Conservation (phyloP, 2,888 invertebrate genomes). For the Epinotia ramella region DNA sequence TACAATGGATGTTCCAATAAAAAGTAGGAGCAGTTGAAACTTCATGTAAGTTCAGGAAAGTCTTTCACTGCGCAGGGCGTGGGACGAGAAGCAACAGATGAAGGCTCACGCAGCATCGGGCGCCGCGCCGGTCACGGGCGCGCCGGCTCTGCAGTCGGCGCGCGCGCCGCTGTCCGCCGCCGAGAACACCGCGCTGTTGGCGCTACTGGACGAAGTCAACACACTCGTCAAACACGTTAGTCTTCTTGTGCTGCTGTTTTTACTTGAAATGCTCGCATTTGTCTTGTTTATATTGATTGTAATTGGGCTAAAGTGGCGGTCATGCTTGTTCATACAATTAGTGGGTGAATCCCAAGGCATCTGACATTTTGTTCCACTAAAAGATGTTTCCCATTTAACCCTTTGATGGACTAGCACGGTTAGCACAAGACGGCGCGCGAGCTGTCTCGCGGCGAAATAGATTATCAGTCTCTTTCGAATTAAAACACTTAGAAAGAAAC, state of each 20-base stretch:
- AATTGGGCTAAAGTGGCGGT: no score
- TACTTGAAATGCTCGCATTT: not conserved
- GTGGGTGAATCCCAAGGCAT: no score
- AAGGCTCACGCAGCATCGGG: slow-evolving; percentile 68
- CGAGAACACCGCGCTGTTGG: slow-evolving; percentile 89
- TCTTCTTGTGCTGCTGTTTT: slow-evolving; percentile 42
- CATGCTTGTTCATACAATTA: no score
- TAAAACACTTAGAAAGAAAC: no score
- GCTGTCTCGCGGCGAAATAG: no score
- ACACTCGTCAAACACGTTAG: slow-evolving; percentile 94
- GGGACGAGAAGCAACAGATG: slow-evolving; percentile 80
- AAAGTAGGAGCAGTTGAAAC: not conserved
- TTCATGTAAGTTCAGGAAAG: slow-evolving; percentile 13
- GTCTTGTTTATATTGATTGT: no score
- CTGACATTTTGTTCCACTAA: no score
- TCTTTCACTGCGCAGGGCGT: slow-evolving; percentile 60
- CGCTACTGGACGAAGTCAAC: slow-evolving; percentile 93
- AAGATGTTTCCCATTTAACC: no score
- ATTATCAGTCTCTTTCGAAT: no score
- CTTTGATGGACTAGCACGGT: no score
- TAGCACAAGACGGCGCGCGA: no score
- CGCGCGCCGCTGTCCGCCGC: slow-evolving; percentile 82
- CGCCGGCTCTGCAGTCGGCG: slow-evolving; percentile 49
- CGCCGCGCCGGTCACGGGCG: slow-evolving; percentile 43
- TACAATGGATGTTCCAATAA: no score